phyloP scores from a whole-genome alignment of 2,888 invertebrate species.

The Coecobrya sp. region DNA sequence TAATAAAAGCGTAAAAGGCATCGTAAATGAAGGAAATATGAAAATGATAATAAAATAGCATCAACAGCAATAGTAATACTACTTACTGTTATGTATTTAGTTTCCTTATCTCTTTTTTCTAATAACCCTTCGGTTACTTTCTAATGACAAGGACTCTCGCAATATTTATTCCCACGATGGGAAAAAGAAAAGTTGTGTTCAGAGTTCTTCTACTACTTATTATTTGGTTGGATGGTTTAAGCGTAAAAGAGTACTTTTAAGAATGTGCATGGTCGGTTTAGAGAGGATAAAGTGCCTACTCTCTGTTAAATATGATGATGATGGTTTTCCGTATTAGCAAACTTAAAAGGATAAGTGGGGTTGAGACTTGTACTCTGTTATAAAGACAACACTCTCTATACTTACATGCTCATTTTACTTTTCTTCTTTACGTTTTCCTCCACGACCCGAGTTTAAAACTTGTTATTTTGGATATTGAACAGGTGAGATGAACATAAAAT shows the following conservation, averaged over 20 bases:
- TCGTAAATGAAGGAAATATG: conserved; percentile 20
- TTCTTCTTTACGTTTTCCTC: background rate
- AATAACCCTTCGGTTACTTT: conserved; percentile 52
- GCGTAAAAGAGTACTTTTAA: background rate
- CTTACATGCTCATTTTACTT: background rate
- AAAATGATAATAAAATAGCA: conserved; percentile 12
- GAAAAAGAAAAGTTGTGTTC: conserved; percentile 5
- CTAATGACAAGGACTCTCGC: conserved; percentile 39
- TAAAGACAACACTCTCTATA: too few relatives aligned
- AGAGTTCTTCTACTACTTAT: conserved; percentile 4
- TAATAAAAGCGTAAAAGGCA: conserved; percentile 1
- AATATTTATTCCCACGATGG: conserved; percentile 64
- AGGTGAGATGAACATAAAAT: conserved; percentile 71
- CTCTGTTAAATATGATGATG: conserved; percentile 15
- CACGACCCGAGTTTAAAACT: conserved; percentile 2
- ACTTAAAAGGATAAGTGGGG: conserved; percentile 25
- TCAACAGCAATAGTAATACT: background rate
- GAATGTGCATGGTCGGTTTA: background rate
- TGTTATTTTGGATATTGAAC: conserved; percentile 68
- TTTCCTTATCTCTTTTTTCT: conserved; percentile 45
- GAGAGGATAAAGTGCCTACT: conserved; percentile 11
- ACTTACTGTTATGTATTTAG: conserved; percentile 2
- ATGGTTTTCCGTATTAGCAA: conserved; percentile 29
- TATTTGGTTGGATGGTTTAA: conserved; percentile 32
- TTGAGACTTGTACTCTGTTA: background rate